phyloP scores from a whole-genome alignment of 1,140 invertebrate genomes.

The Arion vulgaris region DNA sequence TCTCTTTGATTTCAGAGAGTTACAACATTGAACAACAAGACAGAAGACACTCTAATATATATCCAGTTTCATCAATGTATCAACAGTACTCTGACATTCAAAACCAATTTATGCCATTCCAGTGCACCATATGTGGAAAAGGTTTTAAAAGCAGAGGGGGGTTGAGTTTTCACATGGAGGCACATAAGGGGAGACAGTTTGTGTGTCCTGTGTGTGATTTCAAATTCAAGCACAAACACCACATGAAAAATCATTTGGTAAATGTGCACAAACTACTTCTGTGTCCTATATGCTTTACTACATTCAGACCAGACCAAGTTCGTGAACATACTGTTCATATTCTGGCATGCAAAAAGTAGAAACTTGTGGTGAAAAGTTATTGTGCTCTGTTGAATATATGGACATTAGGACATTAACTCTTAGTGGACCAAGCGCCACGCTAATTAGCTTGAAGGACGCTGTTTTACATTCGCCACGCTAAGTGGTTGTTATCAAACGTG shows the following conservation, averaged over 20 bases:
- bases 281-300: conserved; percentile 3
- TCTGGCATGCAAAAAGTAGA: not conserved
- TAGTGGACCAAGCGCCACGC: too few relatives aligned
- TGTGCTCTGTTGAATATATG: too few relatives aligned
- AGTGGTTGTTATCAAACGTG: too few relatives aligned
- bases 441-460: too few relatives aligned
- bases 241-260: conserved; percentile 26
- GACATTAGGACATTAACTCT: too few relatives aligned
- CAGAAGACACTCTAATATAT: not conserved
- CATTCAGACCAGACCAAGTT: not conserved
- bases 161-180: conserved; percentile 20
- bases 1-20: conserved; percentile 22
- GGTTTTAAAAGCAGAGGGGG: conserved; percentile 9
- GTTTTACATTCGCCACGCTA: too few relatives aligned
- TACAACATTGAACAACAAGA: not conserved
- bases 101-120: conserved; percentile 1
- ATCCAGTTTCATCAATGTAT: conserved; percentile 5
- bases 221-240: conserved; percentile 19
- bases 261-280: conserved; percentile 23
- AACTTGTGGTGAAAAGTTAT: not conserved
- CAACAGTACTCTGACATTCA: not conserved
- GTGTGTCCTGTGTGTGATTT: conserved; percentile 27
- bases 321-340: not conserved
- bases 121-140: conserved; percentile 29
- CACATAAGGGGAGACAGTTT: conserved; percentile 25